phyloP scores from a whole-genome alignment of 2,113 vertebrate genomes.

The Nesoenas mayeri region DNA sequence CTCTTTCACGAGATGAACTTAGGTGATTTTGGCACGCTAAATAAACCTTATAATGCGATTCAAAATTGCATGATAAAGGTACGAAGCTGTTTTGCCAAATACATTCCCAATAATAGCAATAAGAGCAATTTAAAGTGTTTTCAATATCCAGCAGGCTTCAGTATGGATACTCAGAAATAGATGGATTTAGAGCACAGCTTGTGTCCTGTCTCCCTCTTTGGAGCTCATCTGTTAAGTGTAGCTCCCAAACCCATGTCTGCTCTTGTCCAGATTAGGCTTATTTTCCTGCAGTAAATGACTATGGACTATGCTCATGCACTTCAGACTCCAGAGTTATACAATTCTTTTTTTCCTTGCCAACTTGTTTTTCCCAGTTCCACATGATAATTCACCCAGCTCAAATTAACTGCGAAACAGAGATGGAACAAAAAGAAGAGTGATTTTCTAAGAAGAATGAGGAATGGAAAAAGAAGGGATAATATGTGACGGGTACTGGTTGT shows the following conservation, averaged over 20 bases:
- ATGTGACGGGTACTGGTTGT: not conserved
- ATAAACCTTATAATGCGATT: not conserved
- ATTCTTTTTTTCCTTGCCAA: not conserved
- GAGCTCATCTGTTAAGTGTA: not conserved
- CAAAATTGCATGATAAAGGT: not conserved
- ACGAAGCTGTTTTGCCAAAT: not conserved
- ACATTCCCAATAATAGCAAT: not conserved
- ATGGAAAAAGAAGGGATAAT: not conserved
- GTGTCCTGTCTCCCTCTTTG: not conserved
- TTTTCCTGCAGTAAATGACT: not conserved
- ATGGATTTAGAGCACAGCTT: not conserved
- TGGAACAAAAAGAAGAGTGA: not conserved
- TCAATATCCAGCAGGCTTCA: not conserved
- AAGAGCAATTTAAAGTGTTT: not conserved
- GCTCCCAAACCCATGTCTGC: not conserved
- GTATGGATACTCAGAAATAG: not conserved
- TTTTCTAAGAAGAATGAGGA: not conserved
- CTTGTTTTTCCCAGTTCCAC: not conserved
- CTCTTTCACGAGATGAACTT: not conserved
- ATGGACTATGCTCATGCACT: not conserved
- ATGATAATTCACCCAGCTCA: not conserved
- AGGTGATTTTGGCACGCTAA: not conserved
- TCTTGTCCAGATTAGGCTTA: not conserved
- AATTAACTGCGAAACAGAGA: not conserved
- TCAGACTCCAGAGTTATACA: not conserved